Base-by-base conservation (phyloP, 2,113 vertebrate species). In the Falco punctatus region DNA sequence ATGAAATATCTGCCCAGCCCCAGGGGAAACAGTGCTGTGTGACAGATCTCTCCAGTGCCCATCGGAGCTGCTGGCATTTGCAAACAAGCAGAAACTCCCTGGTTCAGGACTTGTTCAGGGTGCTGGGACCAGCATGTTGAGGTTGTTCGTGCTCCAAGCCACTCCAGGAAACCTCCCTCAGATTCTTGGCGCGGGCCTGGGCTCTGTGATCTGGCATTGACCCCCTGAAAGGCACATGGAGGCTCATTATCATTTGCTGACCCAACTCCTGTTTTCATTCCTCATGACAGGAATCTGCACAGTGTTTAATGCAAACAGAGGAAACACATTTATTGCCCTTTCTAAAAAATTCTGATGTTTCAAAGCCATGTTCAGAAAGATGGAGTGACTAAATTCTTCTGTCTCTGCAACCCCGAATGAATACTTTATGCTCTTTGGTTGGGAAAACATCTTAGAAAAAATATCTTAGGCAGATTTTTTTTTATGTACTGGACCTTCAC, bases 231-330 rank as follows among this genome's bases (percentile, higher is more conserved):
- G 86, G 88, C 93, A 91, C 87, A 94, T 28, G 77, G 79, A 95
- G 96, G 42, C 89, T 94, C 95, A 93, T 94, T 96, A 97, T 94
- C 96, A 92, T 93, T 74, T 96, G 86, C 92, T 96, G 95, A 97
- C 95, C 97, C 93, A 96, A 97, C 96, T 97, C 85, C 96, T 97
- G 96, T 98, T 98, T 95, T 96, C 97, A 97, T 98, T 97, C 93
- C 85, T 92, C 64, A 0, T 96, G 96, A 97, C 96, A 97, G 95
- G 86, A 96, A 96, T 93, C 96, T 97, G 94, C 91, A 87, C 93
- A 97, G 86, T 95, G 91, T 94, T 92, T 90, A 67, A 92, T 61
- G 83, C 93, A 94, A 95, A 79, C 92, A 94, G 89, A 94, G 95
- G 96, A 97, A 96, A 93, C 95, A 95, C 90, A 62, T 96, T 97